These are phyloP conservation scores for Galendromus occidentalis DNA, from an alignment of 1,140 invertebrate genomes.

Conservation along the genomic window DNA sequence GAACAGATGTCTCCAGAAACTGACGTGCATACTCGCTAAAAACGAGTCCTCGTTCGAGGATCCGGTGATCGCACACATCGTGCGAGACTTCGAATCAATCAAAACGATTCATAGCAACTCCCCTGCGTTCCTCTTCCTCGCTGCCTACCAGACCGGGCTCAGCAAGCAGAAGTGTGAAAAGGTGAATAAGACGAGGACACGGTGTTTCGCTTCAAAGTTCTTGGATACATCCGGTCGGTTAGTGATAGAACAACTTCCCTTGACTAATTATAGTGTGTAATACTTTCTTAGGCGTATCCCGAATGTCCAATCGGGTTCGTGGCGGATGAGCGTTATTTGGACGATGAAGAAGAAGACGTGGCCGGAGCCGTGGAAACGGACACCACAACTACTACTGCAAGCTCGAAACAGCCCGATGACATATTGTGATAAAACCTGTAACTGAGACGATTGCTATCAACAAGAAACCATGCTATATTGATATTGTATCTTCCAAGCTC, in stretches of 20 bases:
- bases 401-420: too few species aligned
- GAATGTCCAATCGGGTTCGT: slow-evolving; percentile 3
- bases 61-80: slow-evolving; percentile 6
- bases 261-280: not conserved
- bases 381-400: too few species aligned
- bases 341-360: slow-evolving; percentile 4
- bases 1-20: not conserved
- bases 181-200: too few species aligned
- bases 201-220: not conserved
- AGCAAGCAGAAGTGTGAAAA: slow-evolving; percentile 4
- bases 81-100: not conserved
- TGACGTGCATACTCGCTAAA: not conserved
- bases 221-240: too few species aligned
- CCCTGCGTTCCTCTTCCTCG: not conserved
- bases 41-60: slow-evolving; percentile 2
- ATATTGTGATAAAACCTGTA: too few species aligned
- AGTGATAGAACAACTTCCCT: too few species aligned
- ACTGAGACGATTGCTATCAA: too few species aligned
- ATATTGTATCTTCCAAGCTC: too few species aligned
- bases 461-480: too few species aligned
- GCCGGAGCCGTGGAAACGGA: not conserved
- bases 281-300: not conserved
- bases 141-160: slow-evolving; percentile 6
- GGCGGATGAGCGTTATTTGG: not conserved
- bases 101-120: slow-evolving; percentile 1